Base-by-base conservation (phyloP, 2,797 vertebrate genomes). In the Catamblyrhynchus diadema region DNA sequence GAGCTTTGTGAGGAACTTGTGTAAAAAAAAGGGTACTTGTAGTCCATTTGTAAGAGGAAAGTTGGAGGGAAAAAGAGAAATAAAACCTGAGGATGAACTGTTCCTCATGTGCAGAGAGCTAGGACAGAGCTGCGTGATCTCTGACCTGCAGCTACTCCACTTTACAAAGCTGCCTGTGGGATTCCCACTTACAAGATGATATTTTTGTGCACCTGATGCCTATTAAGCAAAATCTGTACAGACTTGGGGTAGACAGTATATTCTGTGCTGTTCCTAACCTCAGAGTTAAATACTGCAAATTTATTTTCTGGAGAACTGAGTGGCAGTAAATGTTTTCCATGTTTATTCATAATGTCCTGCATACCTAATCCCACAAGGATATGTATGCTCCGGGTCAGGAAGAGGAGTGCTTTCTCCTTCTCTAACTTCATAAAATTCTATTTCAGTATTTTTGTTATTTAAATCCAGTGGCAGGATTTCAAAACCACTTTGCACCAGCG, bases 391-490 rank as follows among this genome's bases (percentile, higher is more conserved):
- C 1, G 0, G 61, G 28, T 62, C 11, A 37, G 72, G 35, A 53
- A n/a, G 6, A 65, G 15, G 17, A n/a, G 17, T 48, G 30, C 41
- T 47, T 81, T 85, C 60, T 77, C 17, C 12, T 90, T 48, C 56
- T 59, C 19, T n/a, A 12, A 33, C 59, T 71, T 23, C 3, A 22
- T 78, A 51, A 56, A 28, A 39, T 25, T 35, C 54, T 62, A 35
- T 91, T 94, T 86, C 44, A 59, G n/a, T 18, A 7, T n/a, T 87
- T 82, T 84, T 61, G 7, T 69, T 73, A 44, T 32, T 85, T 73
- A 91, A 91, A 60, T 66, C 62, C 71, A 37, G 8, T 24, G 48
- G 67, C 74, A 86, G 75, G 91, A 59, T 56, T 79, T 86, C 9
- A 72, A 27, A 82, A 44, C 74, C 61, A 62, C 32, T 3, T 80